Conservation (phyloP, 1,140 invertebrate genomes). For the Armadillidium nasatum region DNA sequence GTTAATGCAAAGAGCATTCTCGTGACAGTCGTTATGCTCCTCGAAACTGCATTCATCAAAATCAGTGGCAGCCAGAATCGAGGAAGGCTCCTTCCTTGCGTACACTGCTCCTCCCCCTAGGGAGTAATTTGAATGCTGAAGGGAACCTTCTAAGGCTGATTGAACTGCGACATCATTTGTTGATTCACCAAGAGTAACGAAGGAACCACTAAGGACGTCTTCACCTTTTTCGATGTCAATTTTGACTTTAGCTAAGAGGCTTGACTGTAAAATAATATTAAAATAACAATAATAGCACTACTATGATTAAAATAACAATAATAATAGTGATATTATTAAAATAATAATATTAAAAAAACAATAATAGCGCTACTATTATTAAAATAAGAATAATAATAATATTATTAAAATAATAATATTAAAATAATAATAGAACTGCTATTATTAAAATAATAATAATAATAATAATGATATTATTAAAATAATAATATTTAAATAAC, state of each 20-base stretch:
- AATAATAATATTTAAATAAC: no score
- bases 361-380: no score
- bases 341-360: no score
- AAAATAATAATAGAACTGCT: no score
- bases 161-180: constrained; percentile 18
- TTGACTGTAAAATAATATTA: not conserved
- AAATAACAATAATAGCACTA: no score
- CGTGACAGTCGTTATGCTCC: constrained; percentile 87
- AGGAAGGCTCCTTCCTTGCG: not conserved
- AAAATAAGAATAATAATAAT: no score
- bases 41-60: constrained; percentile 66
- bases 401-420: no score
- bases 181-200: not conserved
- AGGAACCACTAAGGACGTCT: not conserved
- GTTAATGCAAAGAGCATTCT: constrained; percentile 76
- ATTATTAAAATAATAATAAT: no score
- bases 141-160: constrained; percentile 20
- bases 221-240: not conserved
- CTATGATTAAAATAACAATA: no score
- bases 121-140: constrained; percentile 36
- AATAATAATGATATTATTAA: no score
- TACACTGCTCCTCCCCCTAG: constrained; percentile 12
- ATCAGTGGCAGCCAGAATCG: not conserved
- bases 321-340: no score
- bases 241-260: not conserved